Evolutionary conservation across 2,797 vertebrate genomes (phyloP), one percentile per base, ranked within the genome.

Genomic region (Tachyglossus aculeatus): DNA sequence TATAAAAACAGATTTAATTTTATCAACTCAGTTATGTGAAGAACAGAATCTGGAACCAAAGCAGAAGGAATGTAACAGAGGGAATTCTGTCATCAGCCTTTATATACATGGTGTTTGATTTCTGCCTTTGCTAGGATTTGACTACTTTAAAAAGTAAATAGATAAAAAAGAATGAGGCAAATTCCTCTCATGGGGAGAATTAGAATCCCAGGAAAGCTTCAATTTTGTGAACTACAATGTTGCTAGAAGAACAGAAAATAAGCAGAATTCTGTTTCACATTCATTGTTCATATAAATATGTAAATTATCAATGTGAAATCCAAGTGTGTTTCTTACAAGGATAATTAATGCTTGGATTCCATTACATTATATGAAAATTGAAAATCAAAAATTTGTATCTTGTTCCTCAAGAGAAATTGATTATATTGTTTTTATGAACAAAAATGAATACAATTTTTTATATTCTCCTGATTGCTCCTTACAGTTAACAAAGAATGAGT

Each of bases 231-330:
- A 77, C 19, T 80, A 38, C 62, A 38, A 67, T 75, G 43, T 63
- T 71, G 18, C 52, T 75, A 41, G 61, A 71, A 81, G 31, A 64
- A n/a, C 59, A 61, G 9, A 24, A 48, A 50, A 41, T 34, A 48
- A 57, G 19, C 7, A 22, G 15, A 80, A 4, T 65, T 61, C 45
- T 75, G 51, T 75, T 78, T 68, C 50, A 67, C 69, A 43, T 73
- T 57, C 85, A 37, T 34, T 15, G 10, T 77, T 73, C 25, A 44
- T 31, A 29, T 54, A 45, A 83, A 48, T 62, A 14, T 67, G 39
- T 74, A 71, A 67, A 78, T 73, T 65, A 74, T 66, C 27, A 80
- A 63, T 69, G 19, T 66, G 27, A 14, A 78, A 43, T 82, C 9
- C 3, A 6, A 2, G 65, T 72, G 45, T 78, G 52, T 15, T 69